Base-by-base conservation (phyloP, 2,113 vertebrate species). In the Podilymbus podiceps region DNA sequence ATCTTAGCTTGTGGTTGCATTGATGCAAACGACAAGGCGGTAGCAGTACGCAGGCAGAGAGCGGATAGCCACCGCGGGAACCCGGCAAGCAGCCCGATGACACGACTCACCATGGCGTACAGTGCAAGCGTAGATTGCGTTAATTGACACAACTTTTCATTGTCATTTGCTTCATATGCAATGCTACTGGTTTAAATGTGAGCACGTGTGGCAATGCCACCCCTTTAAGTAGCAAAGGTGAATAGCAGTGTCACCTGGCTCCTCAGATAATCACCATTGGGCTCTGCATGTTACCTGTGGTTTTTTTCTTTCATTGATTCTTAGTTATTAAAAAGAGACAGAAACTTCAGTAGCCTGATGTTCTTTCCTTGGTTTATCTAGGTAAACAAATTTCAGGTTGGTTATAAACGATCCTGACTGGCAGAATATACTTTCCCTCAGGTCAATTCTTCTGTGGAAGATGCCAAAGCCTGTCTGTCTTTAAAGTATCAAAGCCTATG, bases 331-430 rank as follows among this genome's bases (percentile, higher is more conserved):
- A 74, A 84, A 47, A 93, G 47, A 87, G 17, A 49, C 40, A 69
- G n/a, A 74, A 82, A 53, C 58, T 85, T 94, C 80, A 73, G 86
- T 40, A 77, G 84, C 72, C 47, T 94, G 69, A 91, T 80, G 52
- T 6, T 35, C 56, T 85, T 93, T 60, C 71, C 86, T 92, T 90
- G 88, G 52, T 85, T 93, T 96, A 88, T 78, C 72, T 95, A 31
- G 53, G 53, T 90, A 97, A 97, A 96, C 83, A 96, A 95, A 96
- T 92, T 97, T 95, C 86, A 95, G 58, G 69, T 30, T 47, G 81
- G 82, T 97, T 94, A 71, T 96, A 97, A 97, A 90, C 30, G 80
- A 58, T 96, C 91, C 88, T 97, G 97, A 97, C 71, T 97, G 97
- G 96, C 95, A 96, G 80, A 94, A 87, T 73, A 95, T 93, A 90